Evolutionary conservation across 2,797 vertebrate genomes (phyloP).

Genomic region (Sebastes ruberrimus): DNA sequence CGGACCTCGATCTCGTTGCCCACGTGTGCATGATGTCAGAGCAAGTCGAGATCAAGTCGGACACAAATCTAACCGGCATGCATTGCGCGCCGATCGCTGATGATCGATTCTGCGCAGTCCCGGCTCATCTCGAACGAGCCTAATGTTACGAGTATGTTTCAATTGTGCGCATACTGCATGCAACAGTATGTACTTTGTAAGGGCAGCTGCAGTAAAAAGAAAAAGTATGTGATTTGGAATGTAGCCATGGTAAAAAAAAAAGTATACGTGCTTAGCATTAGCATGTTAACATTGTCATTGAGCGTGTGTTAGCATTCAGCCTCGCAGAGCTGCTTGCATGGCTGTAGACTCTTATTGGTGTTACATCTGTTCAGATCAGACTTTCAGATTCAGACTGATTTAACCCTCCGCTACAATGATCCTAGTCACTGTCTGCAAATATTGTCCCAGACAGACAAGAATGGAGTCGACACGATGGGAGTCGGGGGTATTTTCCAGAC

Average conservation of each 20-base stretch:
- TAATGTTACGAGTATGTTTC: no score
- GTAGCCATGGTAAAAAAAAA: background rate
- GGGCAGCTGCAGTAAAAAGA: no score
- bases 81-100: no score
- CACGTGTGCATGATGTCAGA: no score
- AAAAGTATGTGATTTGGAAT: no score
- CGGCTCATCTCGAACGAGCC: no score
- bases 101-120: no score
- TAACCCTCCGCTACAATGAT: background rate
- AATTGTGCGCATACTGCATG: no score
- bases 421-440: slow-evolving; percentile 59
- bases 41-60: no score
- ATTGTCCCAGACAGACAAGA: slow-evolving; percentile 67
- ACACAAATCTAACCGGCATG: no score
- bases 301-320: background rate
- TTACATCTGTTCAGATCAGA: background rate
- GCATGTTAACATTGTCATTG: background rate
- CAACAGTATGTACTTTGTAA: no score
- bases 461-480: slow-evolving; percentile 47
- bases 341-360: background rate
- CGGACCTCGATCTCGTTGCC: no score
- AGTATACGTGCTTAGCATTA: background rate
- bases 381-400: background rate
- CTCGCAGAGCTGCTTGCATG: background rate
- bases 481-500: slow-evolving; percentile 79